Evolutionary conservation across 1,140 invertebrate genomes (phyloP).

Genomic region (Steinernema khuongi): DNA sequence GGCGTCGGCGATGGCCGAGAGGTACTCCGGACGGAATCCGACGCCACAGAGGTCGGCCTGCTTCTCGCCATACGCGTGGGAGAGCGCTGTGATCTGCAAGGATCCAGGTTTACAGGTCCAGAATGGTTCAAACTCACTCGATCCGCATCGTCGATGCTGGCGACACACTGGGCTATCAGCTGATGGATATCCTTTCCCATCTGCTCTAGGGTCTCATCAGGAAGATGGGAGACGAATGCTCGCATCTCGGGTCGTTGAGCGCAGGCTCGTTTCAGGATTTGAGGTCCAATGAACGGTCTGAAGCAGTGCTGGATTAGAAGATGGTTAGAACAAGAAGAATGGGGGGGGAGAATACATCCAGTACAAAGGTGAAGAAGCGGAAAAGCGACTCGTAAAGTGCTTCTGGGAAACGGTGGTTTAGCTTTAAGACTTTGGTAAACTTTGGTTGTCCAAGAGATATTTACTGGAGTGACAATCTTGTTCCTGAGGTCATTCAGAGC

Average conservation of each 20-base stretch:
- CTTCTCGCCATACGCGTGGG: constrained; percentile 43
- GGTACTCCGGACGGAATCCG: constrained; percentile 55
- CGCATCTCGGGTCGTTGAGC: constrained; percentile 48
- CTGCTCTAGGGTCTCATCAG: constrained; percentile 45
- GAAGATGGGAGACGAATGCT: constrained; percentile 42
- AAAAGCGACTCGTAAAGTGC: too few species aligned
- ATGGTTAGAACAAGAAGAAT: not conserved
- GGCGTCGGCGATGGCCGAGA: constrained; percentile 53
- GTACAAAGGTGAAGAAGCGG: too few species aligned
- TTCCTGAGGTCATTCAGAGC: too few species aligned
- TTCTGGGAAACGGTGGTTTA: too few species aligned
- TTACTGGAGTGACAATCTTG: too few species aligned
- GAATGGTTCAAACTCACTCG: not conserved
- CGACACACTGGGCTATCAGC: constrained; percentile 49
- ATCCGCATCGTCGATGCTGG: constrained; percentile 39
- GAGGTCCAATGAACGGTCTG: constrained; percentile 49
- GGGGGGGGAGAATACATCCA: too few species aligned
- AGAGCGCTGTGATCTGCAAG: constrained; percentile 48
- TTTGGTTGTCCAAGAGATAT: too few species aligned
- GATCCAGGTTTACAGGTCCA: not conserved
- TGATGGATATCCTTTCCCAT: constrained; percentile 39
- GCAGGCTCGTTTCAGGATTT: constrained; percentile 52
- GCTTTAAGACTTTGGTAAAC: too few species aligned
- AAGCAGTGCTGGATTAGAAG: constrained; percentile 13
- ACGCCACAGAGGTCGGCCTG: constrained; percentile 48